phyloP scores from a whole-genome alignment of 2,888 invertebrate genomes.

The Rambutsinella grinnellia region DNA sequence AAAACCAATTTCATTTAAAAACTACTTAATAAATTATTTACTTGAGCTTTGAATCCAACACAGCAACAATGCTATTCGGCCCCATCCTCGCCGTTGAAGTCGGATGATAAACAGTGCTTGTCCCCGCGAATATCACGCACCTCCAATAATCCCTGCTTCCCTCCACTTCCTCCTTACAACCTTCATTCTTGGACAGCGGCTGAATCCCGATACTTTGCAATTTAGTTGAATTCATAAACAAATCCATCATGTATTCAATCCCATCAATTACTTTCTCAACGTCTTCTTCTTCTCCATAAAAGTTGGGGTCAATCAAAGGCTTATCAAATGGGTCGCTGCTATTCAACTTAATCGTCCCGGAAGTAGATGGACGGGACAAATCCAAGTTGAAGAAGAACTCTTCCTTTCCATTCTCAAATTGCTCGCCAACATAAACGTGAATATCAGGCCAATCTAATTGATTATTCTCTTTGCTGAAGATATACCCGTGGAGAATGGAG shows the following conservation, averaged over 20 bases:
- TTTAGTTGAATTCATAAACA: slow-evolving; percentile 38
- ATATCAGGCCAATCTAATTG: slow-evolving; percentile 46
- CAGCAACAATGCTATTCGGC: too few species aligned
- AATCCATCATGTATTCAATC: slow-evolving; percentile 31
- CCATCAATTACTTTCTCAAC: slow-evolving; percentile 47
- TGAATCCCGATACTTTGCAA: slow-evolving; percentile 27
- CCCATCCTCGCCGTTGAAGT: too few species aligned
- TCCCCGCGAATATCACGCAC: too few species aligned
- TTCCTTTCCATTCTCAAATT: slow-evolving; percentile 6
- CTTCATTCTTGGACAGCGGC: slow-evolving; percentile 11
- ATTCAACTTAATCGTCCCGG: slow-evolving; percentile 33
- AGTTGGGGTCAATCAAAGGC: slow-evolving; percentile 41
- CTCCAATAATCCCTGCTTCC: slow-evolving; percentile 34
- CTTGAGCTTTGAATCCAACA: too few species aligned
- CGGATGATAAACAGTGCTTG: too few species aligned
- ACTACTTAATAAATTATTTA: too few species aligned
- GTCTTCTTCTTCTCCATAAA: slow-evolving; percentile 35
- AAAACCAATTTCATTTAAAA: too few species aligned
- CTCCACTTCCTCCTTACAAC: background rate
- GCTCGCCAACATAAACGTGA: slow-evolving; percentile 35
- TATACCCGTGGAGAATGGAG: slow-evolving; percentile 31
- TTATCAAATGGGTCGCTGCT: slow-evolving; percentile 32
- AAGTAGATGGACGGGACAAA: slow-evolving; percentile 9
- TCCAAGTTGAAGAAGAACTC: slow-evolving; percentile 28
- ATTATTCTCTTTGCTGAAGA: slow-evolving; percentile 20